These are phyloP conservation scores for Aeoliscus strigatus DNA, from an alignment of 2,797 vertebrate genomes.

Conservation along the genomic window DNA sequence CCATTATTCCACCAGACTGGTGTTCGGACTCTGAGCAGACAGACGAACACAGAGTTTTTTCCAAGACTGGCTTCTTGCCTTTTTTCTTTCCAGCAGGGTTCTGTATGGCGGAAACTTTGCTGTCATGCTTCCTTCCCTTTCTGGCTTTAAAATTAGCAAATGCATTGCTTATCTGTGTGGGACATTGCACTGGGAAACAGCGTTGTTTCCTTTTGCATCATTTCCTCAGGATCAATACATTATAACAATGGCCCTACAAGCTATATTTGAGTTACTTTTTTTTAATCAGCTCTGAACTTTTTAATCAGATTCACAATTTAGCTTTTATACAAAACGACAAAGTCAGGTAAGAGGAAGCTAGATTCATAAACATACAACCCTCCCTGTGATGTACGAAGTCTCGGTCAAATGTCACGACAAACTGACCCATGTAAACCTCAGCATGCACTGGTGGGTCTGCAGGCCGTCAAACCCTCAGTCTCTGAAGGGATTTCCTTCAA, in stretches of 20 bases:
- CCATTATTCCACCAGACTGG: slow-evolving; percentile 79
- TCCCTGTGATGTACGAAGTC: slow-evolving; percentile 7
- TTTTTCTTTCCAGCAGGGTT: slow-evolving; percentile 61
- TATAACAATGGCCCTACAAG: slow-evolving; percentile 67
- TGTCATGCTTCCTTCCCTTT: slow-evolving; percentile 92
- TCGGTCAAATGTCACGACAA: slow-evolving; percentile 11
- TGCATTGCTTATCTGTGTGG: slow-evolving; percentile 86
- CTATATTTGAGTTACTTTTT: slow-evolving; percentile 7
- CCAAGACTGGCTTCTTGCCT: slow-evolving; percentile 47
- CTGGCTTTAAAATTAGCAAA: slow-evolving; percentile 88
- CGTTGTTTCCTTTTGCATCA: slow-evolving; percentile 91
- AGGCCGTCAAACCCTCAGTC: slow-evolving; percentile 39
- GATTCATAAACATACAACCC: not conserved
- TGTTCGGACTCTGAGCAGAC: slow-evolving; percentile 26
- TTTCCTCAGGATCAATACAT: slow-evolving; percentile 81
- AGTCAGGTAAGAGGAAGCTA: slow-evolving; percentile 1
- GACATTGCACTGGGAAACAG: slow-evolving; percentile 82
- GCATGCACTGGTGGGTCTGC: slow-evolving; percentile 15
- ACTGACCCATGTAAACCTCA: slow-evolving; percentile 11
- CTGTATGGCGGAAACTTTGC: slow-evolving; percentile 86
- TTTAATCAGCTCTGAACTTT: not conserved
- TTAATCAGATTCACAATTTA: not conserved
- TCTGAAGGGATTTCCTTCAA: slow-evolving; percentile 70
- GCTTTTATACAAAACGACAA: not conserved
- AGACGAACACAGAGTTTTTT: slow-evolving; percentile 48